Evolutionary conservation across 2,113 vertebrate species (phyloP), one percentile per base, ranked within the genome.

Genomic region (Ceyx melanurus): DNA sequence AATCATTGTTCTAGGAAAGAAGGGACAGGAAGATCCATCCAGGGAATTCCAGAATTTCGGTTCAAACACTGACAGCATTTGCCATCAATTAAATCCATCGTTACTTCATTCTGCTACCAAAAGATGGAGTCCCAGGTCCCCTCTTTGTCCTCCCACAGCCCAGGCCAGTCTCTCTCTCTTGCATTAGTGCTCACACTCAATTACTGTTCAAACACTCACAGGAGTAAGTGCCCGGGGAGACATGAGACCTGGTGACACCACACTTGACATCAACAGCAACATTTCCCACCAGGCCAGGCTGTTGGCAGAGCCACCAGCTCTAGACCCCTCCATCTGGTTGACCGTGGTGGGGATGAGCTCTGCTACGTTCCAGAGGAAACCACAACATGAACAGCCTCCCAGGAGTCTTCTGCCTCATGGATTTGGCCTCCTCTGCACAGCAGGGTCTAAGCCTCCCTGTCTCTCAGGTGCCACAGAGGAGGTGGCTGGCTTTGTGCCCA

Each of bases 301-400:
- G 37, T 0, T 3, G 61, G 51, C 20, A 74, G 14, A 76, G 53
- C 25, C 25, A 57, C 35, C 61, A 50, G 15, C 46, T 68, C 26
- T 3, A 89, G 42, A 70, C 3, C 11, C 26, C 15, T 40, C 35
- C 54, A 42, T 15, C 45, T 71, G 37, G 28, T 45, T 56, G 70
- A 67, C 9, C 13, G 22, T 3, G 0, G 13, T 7, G 17, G 50
- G 62, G n/a, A 11, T 21, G 50, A 90, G 35, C 82, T 80, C 50
- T 67, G 66, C n/a, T n/a, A 16, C 0, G 0, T 5, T 46, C 22
- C 37, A 31, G 64, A 80, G 67, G 67, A 80, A 82, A 70, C 15
- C 0, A 1, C 50, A 79, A 48, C 13, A 28, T 1, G 0, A 75
- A 37, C 48, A 68, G 33, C 31, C 25, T 33, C 23, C 23, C 0